A percentile compares a stretch with the other conserved stretches of the same genome.
These are phyloP conservation scores for Eurytoma adleriae DNA, from an alignment of 2,888 invertebrate genomes.

Conservation along the genomic window DNA sequence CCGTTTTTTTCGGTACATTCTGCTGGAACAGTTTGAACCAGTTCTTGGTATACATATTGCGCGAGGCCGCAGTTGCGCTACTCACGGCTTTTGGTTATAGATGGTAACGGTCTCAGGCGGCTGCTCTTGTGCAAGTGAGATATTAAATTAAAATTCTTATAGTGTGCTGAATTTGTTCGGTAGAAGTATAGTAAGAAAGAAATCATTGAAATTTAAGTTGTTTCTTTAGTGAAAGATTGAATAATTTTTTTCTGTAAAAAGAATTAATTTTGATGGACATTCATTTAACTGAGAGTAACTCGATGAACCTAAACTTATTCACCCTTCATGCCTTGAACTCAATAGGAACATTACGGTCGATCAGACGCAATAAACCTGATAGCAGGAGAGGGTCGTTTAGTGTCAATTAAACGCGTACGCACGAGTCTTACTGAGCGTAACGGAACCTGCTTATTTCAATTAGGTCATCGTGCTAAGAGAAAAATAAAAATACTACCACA, in stretches of 20 bases:
- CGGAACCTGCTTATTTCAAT: slow-evolving; percentile 49
- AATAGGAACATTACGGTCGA: slow-evolving; percentile 64
- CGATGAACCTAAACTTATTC: slow-evolving; percentile 37
- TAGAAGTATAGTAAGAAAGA: too few relatives aligned
- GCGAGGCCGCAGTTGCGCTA: background rate
- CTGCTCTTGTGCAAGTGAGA: slow-evolving; percentile 1
- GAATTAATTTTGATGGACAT: too few relatives aligned
- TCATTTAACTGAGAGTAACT: too few relatives aligned
- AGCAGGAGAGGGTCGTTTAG: slow-evolving; percentile 55
- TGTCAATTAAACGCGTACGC: slow-evolving; percentile 60
- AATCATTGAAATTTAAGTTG: too few relatives aligned
- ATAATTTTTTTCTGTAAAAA: too few relatives aligned
- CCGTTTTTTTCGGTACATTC: background rate
- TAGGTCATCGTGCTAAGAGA: slow-evolving; percentile 35
- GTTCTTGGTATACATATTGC: slow-evolving; percentile 11
- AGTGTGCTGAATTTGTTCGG: background rate
- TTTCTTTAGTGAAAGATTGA: too few relatives aligned
- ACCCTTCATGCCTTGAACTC: slow-evolving; percentile 65
- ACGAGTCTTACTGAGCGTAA: slow-evolving; percentile 30
- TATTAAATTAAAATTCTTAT: slow-evolving; percentile 3
- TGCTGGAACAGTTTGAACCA: background rate
- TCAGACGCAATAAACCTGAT: slow-evolving; percentile 65
- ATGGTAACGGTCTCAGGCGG: background rate
- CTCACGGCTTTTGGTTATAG: slow-evolving; percentile 6
- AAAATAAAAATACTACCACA: background rate